Evolutionary conservation across 1,140 invertebrate genomes (phyloP), one percentile per base, ranked within the genome.

Genomic region (Cotesia chilonis): DNA sequence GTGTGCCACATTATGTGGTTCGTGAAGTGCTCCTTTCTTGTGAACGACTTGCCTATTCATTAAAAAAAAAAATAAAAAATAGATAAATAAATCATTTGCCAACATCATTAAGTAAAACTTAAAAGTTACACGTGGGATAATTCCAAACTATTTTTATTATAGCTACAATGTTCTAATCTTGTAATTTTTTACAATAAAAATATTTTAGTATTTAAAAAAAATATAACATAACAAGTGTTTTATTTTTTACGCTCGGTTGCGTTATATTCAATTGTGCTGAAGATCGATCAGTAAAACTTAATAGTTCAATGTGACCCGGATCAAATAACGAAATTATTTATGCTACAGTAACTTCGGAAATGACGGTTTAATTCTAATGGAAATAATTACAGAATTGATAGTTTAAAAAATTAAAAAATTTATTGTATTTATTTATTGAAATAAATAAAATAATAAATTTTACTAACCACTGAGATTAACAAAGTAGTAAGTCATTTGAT

Each of bases 1-100:
- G 93, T 94, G 82, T 94, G 93, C 91, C 93, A 94, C 89, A 94
- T 90, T 84, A 94, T 93, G 88, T 94, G 93, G 88, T 94, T 94
- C 90, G 92, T 93, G 87, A 94, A 93, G 84, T 94, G 93, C 87
- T 94, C 93, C 87, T 93, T 94, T 81, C 94, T 90, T 64, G 94
- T 95, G 85, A 96, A 96, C 55, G 92, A 92, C 88, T 95, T 96
- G 75, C 85, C 85, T 87, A 75, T 67, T 74, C 68, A 76, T 63
- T 79, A 73, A 74, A 71, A 76, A 74, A 61, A 47, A 71, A 77
- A 68, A 76, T 71, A 70, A 41, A 17, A 17, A 17, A 17, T 73
- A 70, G 17, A 54, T 35, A 14, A 52, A 35, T n/a, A 47, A 7
- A 51, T 65, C 41, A 9, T 71, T 71, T 68, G 14, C 20, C 51